Evolutionary conservation across 2,113 vertebrate species (phyloP).

Genomic region (Equus quagga): DNA sequence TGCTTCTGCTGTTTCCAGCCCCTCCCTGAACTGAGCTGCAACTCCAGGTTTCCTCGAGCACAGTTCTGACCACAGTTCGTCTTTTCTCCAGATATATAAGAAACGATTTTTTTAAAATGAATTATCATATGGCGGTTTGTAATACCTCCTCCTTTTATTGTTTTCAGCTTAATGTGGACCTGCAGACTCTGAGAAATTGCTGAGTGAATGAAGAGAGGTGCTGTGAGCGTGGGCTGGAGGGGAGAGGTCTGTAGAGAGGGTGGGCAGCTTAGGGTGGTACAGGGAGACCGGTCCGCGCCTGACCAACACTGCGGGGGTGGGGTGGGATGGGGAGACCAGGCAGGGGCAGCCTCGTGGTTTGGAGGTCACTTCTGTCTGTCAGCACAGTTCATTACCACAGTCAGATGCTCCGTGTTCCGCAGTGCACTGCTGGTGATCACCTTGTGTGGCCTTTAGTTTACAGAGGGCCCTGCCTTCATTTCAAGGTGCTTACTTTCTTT

Average conservation of each 20-base stretch:
- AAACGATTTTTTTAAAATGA: background rate
- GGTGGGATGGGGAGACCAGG: background rate
- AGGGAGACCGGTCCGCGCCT: background rate
- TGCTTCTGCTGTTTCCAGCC: too few species aligned
- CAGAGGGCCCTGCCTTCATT: background rate
- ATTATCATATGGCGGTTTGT: background rate
- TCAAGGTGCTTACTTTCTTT: background rate
- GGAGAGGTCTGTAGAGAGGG: background rate
- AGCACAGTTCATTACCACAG: background rate
- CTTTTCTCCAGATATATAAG: background rate
- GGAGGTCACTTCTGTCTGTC: background rate
- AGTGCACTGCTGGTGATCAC: fast-evolving
- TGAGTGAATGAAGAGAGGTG: background rate
- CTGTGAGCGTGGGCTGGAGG: too few species aligned
- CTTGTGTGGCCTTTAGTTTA: background rate
- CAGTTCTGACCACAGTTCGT: background rate
- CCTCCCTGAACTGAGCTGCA: background rate
- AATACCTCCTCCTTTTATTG: background rate
- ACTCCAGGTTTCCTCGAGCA: background rate
- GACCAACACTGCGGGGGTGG: too few species aligned
- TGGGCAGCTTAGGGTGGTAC: background rate
- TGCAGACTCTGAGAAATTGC: background rate
- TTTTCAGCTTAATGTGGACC: background rate
- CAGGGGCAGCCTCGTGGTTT: background rate
- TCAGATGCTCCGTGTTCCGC: background rate